These are phyloP conservation scores for Trachymyrmex septentrionalis DNA, from an alignment of 1,140 invertebrate species.

Conservation along the genomic window DNA sequence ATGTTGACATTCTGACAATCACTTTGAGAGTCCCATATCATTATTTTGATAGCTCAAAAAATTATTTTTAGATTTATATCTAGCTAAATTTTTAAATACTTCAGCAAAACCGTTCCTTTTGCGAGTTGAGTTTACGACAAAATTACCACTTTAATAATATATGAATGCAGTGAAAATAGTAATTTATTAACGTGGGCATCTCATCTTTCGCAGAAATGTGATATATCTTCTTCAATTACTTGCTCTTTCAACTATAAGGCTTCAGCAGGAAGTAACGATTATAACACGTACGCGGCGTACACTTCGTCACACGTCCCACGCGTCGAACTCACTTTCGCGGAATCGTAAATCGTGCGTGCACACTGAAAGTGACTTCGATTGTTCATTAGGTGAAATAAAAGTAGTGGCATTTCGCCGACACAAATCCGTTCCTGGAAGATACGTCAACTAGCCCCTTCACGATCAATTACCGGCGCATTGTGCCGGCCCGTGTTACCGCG, in stretches of 20 bases:
- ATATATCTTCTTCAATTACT: neutral
- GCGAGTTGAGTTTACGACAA: neutral
- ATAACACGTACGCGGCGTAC: neutral
- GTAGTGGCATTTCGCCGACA: constrained; percentile 32
- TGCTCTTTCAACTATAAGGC: neutral
- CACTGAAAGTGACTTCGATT: constrained; percentile 20
- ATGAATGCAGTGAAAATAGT: neutral
- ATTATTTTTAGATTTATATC: no score
- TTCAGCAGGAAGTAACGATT: neutral
- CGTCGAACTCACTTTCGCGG: constrained; percentile 14
- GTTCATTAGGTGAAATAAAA: constrained; percentile 47
- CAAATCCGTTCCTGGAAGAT: constrained; percentile 62
- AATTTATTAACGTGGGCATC: neutral
- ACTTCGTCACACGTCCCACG: constrained; percentile 26
- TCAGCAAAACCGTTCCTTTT: no score
- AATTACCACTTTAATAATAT: neutral
- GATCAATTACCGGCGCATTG: constrained; percentile 70
- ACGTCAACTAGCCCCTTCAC: constrained; percentile 61
- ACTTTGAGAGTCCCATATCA: no score
- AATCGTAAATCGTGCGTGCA: constrained; percentile 21
- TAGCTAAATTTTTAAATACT: no score
- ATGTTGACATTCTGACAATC: no score
- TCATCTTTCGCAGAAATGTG: neutral
- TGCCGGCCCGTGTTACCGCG: neutral
- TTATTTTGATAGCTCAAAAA: no score